These are phyloP conservation scores for Todiramphus saurophagus DNA, from an alignment of 2,113 vertebrate species.

Conservation along the genomic window DNA sequence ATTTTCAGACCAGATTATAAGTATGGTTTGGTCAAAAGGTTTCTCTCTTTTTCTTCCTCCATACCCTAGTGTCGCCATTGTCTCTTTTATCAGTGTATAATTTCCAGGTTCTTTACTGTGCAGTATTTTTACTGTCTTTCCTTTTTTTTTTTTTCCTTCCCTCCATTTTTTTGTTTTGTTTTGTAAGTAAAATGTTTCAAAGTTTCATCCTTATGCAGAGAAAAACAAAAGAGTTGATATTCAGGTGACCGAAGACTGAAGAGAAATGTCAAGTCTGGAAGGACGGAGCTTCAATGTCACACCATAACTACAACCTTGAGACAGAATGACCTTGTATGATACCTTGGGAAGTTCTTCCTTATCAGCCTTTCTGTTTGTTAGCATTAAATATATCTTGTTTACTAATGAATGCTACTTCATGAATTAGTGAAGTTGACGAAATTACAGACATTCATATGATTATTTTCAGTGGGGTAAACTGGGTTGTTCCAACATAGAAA, in stretches of 20 bases:
- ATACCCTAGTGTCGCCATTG: neutral
- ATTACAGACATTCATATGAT: neutral
- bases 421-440: neutral
- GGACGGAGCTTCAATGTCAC: neutral
- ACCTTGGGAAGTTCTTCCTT: neutral
- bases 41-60: neutral
- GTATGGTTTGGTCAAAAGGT: neutral
- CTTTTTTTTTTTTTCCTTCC: too few relatives aligned
- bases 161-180: neutral
- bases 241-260: neutral
- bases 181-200: neutral
- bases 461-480: neutral
- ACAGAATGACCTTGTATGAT: neutral
- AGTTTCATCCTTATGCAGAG: neutral
- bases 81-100: neutral
- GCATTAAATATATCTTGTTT: neutral
- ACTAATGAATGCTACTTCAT: neutral
- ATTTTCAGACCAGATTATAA: neutral
- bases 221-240: slow-evolving; percentile 21
- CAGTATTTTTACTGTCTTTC: neutral
- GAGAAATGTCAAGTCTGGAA: neutral
- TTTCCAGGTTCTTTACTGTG: neutral
- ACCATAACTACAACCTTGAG: neutral
- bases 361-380: neutral
- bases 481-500: neutral